Evolutionary conservation across 2,888 invertebrate genomes (phyloP), one percentile per base, ranked within the genome.

Genomic region (Gortyna flavago): DNA sequence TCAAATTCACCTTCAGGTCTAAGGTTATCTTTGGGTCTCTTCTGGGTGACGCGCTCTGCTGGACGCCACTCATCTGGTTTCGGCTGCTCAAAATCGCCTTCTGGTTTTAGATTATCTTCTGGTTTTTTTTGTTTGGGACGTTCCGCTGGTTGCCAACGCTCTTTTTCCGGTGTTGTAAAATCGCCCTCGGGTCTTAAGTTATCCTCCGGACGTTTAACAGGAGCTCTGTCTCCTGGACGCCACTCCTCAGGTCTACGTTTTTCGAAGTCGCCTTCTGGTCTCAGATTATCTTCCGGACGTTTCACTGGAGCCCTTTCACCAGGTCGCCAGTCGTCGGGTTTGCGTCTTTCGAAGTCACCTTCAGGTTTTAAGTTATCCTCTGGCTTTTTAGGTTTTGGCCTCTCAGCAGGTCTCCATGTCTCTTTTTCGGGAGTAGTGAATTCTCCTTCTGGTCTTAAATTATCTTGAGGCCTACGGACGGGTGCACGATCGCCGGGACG

Each of bases 1-100:
- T 93, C 91, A 86, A 97, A 97, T 0, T 95, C 96, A 11, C 97
- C 97, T 91, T 98, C 97, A 0, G 97, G 97, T 77, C 93, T 94
- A 0, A 98, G 89, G 82, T 89, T 89, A 66, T 89, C 96, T 85
- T 95, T 93, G 0, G 96, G 95, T 64, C 88, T 91, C 1, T 97
- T 85, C 57, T 81, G 93, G 97, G 93, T 93, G 41, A 94, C 93
- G 0, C 97, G 97, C 83, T 97, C 97, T 18, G 95, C 93, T 13
- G 93, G 93, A 2, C 86, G 88, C 93, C 93, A 93, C 71, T 90
- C 80, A 4, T 96, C 94, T 25, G 93, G 93, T 65, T 84, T 83
- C 7, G 84, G 83, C 11, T 80, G 89, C 89, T 97, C 96, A 72
- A 95, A 95, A 6, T 97, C 96, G 5, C 97, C 97, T 90, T 97